Evolutionary conservation across 2,797 vertebrate genomes (phyloP), one percentile per base, ranked within the genome.

Genomic region (Sardinella longiceps): DNA sequence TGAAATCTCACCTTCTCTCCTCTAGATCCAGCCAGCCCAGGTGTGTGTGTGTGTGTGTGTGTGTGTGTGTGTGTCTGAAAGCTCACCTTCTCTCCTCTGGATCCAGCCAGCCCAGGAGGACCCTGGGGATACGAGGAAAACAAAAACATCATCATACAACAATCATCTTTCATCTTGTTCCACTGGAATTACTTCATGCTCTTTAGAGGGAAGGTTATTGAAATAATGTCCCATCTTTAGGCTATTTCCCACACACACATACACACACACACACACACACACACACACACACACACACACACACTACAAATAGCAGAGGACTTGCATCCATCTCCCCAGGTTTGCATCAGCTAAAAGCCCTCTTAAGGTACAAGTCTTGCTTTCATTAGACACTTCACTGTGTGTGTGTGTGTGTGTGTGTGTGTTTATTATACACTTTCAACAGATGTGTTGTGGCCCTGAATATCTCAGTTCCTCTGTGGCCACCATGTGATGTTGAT

Each of bases 81-180:
- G 87, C 93, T 89, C 91, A 99, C 98, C 96, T 96, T 97, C 86
- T 96, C 97, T 82, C 98, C 98, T 90, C 92, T 96, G 39, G 90
- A 43, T 53, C 97, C 97, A 51, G 84, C 14, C 0, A 93, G 90
- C 0, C 97, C 97, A 0, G 94, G 87, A 85, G 91, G 93, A 82
- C 98, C 98, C 98, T 99, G 93, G 56, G 80, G 39, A 88, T 84
- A 82, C 15, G 70, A 18, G 81, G 51, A 70, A 88, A 84, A 82
- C 20, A 77, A 23, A 81, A 48, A n/a, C 50, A 53, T 53, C 20
- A 53, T 56, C 23, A 23, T 20, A 56, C 5, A 23, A 1, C 50
- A 20, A n/a, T n/a, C n/a, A n/a, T n/a, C n/a, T n/a, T n/a, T n/a
- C n/a, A 56, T 56, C 20, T 23, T 23, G 53, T 56, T 23, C 53